These are phyloP conservation scores for Pelobates fuscus DNA, from an alignment of 2,113 vertebrate genomes.

Conservation along the genomic window DNA sequence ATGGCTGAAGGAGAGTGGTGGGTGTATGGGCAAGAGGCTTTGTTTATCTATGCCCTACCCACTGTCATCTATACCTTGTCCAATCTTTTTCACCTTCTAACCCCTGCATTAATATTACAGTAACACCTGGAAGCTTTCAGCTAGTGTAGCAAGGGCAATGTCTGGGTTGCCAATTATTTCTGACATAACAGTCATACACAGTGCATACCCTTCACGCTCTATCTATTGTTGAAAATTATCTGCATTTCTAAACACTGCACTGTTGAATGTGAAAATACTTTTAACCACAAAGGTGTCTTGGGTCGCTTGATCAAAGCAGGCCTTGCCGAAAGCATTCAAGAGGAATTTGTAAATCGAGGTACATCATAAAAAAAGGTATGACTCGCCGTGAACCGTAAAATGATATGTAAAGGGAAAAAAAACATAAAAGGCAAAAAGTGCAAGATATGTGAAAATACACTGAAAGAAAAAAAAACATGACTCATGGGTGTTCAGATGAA, in stretches of 20 bases:
- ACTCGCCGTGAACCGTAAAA: neutral
- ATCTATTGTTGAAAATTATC: too few species aligned
- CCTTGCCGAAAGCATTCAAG: neutral
- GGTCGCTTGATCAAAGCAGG: slow-evolving; percentile 1
- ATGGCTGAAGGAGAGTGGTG: too few species aligned
- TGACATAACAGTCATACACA: too few species aligned
- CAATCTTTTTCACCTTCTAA: too few species aligned
- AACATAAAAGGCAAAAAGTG: neutral
- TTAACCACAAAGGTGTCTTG: neutral
- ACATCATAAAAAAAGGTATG: neutral
- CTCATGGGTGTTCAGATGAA: neutral
- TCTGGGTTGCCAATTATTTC: too few species aligned
- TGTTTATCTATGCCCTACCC: too few species aligned
- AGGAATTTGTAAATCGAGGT: neutral
- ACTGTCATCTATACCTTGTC: too few species aligned
- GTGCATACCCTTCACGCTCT: too few species aligned
- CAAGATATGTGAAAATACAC: neutral
- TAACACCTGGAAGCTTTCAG: too few species aligned
- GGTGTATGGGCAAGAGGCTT: too few species aligned
- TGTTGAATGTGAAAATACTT: neutral
- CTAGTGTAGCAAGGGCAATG: too few species aligned
- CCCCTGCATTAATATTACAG: too few species aligned
- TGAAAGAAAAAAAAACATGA: neutral
- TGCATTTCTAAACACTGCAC: neutral
- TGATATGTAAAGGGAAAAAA: neutral